Conservation (phyloP, 2,888 invertebrate genomes). For the Sminthurinus aureus region DNA sequence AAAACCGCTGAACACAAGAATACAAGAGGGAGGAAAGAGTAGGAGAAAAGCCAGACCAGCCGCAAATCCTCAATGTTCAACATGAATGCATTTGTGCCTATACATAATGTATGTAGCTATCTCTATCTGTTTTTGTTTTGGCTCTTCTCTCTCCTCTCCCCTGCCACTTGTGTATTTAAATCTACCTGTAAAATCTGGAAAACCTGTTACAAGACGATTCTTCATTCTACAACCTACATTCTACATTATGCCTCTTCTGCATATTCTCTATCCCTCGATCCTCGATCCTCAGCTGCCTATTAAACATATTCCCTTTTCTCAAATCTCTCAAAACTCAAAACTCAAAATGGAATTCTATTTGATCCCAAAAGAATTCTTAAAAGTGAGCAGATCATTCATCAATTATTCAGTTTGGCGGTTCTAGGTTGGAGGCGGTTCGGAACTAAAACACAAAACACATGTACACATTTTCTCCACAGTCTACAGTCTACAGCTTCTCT, state of each 20-base stretch:
- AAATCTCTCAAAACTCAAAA: neutral
- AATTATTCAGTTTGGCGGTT: neutral
- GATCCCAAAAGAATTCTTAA: conserved; percentile 23
- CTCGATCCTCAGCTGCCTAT: neutral
- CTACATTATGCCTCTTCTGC: neutral
- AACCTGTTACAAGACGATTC: neutral
- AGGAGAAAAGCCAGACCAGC: neutral
- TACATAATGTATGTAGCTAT: no score
- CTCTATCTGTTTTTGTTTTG: no score
- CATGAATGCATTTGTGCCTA: no score
- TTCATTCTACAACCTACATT: no score
- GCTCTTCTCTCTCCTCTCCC: neutral
- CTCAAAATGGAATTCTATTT: conserved; percentile 16
- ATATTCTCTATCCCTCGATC: neutral
- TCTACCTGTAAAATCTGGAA: neutral
- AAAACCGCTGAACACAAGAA: neutral
- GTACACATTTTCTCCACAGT: no score
- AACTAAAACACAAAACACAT: neutral
- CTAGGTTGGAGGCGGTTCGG: neutral
- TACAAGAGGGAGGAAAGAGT: neutral
- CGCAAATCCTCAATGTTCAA: neutral
- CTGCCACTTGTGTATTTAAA: neutral
- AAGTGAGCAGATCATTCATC: conserved; percentile 11
- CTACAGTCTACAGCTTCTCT: neutral
- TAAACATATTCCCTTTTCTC: neutral